phyloP scores from a whole-genome alignment of 2,113 vertebrate genomes.

The Pollachius pollachius region DNA sequence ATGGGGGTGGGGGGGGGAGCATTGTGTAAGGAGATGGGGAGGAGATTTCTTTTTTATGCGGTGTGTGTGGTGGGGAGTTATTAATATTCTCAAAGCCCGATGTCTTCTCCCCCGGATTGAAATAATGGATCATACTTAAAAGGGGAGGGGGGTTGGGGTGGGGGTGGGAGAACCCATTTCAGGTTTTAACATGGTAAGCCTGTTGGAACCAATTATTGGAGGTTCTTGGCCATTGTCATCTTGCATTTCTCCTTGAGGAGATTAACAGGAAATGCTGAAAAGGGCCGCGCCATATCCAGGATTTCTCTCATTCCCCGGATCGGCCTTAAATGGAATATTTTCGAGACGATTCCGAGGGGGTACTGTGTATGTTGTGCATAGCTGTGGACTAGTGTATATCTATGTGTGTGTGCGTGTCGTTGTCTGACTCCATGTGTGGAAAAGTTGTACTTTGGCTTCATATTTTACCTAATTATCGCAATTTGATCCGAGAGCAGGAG shows the following conservation, averaged over 20 bases:
- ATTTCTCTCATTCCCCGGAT: constrained; percentile 70
- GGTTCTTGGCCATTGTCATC: constrained; percentile 81
- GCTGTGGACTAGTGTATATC: not conserved
- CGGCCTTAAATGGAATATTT: constrained; percentile 74
- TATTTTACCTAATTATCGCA: constrained; percentile 76
- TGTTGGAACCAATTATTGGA: constrained; percentile 85
- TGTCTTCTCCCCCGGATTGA: constrained; percentile 76
- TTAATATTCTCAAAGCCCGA: constrained; percentile 78
- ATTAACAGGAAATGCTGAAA: constrained; percentile 74
- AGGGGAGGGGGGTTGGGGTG: constrained; percentile 38
- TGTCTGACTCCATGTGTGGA: constrained; percentile 56
- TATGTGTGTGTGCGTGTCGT: constrained; percentile 32
- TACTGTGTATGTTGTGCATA: not conserved
- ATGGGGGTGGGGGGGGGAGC: constrained; percentile 31
- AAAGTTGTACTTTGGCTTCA: constrained; percentile 63
- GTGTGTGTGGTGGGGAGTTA: constrained; percentile 67
- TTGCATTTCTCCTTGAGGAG: constrained; percentile 79
- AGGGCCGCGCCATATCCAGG: constrained; percentile 70
- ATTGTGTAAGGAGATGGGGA: constrained; percentile 7
- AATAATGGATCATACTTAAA: constrained; percentile 82
- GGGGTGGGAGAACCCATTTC: constrained; percentile 74
- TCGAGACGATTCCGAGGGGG: constrained; percentile 37
- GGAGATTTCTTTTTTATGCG: constrained; percentile 53
- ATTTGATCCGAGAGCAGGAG: constrained; percentile 75
- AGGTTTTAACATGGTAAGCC: constrained; percentile 83